These are phyloP conservation scores for Neoaliturus tenellus DNA, from an alignment of 2,888 invertebrate genomes.

Conservation along the genomic window DNA sequence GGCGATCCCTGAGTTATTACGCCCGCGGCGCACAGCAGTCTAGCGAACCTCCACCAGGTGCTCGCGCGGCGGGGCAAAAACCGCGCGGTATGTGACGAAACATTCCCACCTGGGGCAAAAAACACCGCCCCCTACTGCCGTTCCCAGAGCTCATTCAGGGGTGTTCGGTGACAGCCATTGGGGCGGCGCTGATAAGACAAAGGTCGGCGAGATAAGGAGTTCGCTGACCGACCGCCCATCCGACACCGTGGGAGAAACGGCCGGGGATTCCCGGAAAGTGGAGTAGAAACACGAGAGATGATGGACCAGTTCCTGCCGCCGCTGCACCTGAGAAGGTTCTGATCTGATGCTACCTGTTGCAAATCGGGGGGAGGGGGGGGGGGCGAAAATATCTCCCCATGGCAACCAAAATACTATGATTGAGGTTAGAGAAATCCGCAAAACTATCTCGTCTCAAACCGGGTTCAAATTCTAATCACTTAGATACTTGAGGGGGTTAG, in stretches of 20 bases:
- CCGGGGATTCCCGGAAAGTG: neutral
- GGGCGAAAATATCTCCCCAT: no score
- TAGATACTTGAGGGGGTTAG: no score
- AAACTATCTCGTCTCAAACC: no score
- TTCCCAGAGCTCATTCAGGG: constrained; percentile 37
- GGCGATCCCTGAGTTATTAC: neutral
- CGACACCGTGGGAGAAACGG: constrained; percentile 21
- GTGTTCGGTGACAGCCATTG: constrained; percentile 42
- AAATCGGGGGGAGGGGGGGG: no score
- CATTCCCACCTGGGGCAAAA: constrained; percentile 48
- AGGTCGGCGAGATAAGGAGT: constrained; percentile 34
- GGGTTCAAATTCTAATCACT: no score
- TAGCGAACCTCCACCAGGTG: constrained; percentile 48
- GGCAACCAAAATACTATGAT: no score
- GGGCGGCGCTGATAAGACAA: constrained; percentile 43
- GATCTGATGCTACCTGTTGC: no score
- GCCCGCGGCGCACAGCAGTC: constrained; percentile 56
- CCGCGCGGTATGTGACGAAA: constrained; percentile 37
- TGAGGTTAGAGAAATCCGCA: no score
- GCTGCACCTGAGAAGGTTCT: no score
- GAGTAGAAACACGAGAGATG: no score
- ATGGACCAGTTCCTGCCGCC: no score
- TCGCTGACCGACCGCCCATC: constrained; percentile 41
- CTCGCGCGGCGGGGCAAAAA: constrained; percentile 40
- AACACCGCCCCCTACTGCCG: constrained; percentile 35